Conservation (phyloP, 2,113 vertebrate genomes). For the human region DNA sequence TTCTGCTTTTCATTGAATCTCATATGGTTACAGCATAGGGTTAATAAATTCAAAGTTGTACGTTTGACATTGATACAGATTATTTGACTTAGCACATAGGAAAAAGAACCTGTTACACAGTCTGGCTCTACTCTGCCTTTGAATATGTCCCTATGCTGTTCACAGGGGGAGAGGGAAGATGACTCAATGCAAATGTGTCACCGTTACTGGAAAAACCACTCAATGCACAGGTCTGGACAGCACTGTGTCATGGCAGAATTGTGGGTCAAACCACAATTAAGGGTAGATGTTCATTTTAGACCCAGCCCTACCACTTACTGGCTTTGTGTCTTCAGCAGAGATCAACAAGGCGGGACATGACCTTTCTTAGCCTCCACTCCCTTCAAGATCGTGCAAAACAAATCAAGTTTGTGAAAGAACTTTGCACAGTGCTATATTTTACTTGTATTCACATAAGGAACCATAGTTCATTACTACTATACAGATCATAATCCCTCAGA, state of each 20-base stretch:
- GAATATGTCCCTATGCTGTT: not conserved
- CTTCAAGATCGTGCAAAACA: not conserved
- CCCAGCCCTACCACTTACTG: not conserved
- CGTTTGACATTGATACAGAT: not conserved
- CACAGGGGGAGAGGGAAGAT: not conserved
- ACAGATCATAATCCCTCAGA: not conserved
- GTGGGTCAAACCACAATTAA: not conserved
- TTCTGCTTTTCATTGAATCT: not conserved
- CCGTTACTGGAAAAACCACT: constrained; percentile 1
- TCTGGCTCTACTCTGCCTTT: not conserved
- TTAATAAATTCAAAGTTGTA: not conserved
- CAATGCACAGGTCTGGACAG: not conserved
- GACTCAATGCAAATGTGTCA: not conserved
- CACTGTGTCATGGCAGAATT: not conserved
- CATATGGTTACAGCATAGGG: not conserved
- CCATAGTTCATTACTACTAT: not conserved
- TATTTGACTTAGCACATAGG: not conserved
- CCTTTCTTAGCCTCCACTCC: not conserved
- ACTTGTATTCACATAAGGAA: not conserved
- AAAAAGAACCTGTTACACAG: not conserved
- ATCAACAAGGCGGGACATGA: not conserved
- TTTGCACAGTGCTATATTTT: not conserved
- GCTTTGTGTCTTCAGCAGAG: constrained; percentile 17
- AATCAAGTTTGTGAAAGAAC: not conserved
- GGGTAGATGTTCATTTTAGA: not conserved